Evolutionary conservation across 2,888 invertebrate species (phyloP).

Genomic region (Tipula confusa): DNA sequence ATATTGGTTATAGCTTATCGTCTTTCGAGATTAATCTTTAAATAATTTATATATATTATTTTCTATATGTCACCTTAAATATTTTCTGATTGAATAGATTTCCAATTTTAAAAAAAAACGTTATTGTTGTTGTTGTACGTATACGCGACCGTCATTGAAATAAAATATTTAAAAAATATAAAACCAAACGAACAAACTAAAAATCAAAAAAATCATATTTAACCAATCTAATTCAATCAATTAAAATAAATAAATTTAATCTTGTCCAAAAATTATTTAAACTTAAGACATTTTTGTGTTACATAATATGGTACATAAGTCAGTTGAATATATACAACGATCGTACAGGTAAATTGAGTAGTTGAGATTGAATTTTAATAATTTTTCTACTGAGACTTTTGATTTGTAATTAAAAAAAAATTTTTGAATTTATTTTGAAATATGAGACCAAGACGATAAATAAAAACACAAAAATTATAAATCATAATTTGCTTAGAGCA

Average conservation of each 20-base stretch:
- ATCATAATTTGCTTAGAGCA: constrained; percentile 12
- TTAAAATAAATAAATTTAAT: constrained; percentile 21
- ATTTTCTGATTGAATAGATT: not conserved
- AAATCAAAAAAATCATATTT: constrained; percentile 1
- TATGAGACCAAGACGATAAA: not conserved
- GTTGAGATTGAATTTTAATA: not conserved
- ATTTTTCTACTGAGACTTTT: not conserved
- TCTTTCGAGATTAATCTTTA: constrained; percentile 3
- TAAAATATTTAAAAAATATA: not conserved
- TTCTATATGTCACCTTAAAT: constrained; percentile 20
- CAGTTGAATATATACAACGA: not conserved
- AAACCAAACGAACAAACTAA: not conserved
- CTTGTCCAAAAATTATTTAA: not conserved
- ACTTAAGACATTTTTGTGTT: constrained; percentile 1
- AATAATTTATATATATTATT: not conserved
- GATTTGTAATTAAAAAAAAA: not conserved
- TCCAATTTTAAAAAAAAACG: not conserved
- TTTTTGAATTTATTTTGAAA: not conserved
- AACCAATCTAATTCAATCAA: constrained; percentile 3
- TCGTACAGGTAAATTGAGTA: not conserved
- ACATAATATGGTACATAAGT: not conserved
- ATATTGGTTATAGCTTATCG: not conserved
- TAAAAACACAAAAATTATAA: not conserved
- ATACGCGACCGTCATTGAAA: not conserved
- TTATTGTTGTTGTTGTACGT: not conserved